These are phyloP conservation scores for Gryllus bimaculatus DNA, from an alignment of 1,140 invertebrate species.

Conservation along the genomic window DNA sequence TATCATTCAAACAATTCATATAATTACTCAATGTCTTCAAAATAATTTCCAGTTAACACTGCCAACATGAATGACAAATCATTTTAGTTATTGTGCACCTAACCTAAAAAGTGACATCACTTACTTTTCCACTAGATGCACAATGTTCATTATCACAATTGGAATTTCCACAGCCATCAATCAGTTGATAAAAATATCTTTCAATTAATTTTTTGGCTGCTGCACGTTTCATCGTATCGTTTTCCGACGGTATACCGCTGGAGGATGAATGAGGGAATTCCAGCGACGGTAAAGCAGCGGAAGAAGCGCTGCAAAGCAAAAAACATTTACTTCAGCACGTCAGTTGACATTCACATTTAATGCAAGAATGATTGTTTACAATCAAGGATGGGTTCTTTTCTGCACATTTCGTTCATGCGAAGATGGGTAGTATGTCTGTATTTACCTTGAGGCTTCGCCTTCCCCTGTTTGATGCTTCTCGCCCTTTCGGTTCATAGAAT, in stretches of 20 bases:
- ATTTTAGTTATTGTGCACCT: background rate
- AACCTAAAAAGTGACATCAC: background rate
- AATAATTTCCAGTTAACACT: background rate
- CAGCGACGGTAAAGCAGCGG: conserved; percentile 13
- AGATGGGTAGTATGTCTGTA: background rate
- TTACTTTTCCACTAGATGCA: conserved; percentile 76
- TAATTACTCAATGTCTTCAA: background rate
- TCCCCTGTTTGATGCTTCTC: conserved; percentile 23
- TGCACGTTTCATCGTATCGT: conserved; percentile 63
- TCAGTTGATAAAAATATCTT: conserved; percentile 84
- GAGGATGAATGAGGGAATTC: conserved; percentile 12
- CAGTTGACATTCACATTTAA: no score
- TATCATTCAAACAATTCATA: background rate
- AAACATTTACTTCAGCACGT: background rate
- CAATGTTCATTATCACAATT: conserved; percentile 77
- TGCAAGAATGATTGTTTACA: no score
- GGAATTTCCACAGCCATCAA: conserved; percentile 79
- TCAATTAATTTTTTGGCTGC: conserved; percentile 81
- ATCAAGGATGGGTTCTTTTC: background rate
- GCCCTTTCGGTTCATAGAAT: conserved; percentile 28
- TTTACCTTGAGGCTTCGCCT: conserved; percentile 25
- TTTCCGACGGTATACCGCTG: conserved; percentile 17
- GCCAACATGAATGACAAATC: background rate
- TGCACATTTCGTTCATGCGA: background rate
- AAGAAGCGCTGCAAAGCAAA: conserved; percentile 8